Evolutionary conservation across 1,140 invertebrate species (phyloP), one percentile per base, ranked within the genome.

Genomic region (Lasioglossum albipes): DNA sequence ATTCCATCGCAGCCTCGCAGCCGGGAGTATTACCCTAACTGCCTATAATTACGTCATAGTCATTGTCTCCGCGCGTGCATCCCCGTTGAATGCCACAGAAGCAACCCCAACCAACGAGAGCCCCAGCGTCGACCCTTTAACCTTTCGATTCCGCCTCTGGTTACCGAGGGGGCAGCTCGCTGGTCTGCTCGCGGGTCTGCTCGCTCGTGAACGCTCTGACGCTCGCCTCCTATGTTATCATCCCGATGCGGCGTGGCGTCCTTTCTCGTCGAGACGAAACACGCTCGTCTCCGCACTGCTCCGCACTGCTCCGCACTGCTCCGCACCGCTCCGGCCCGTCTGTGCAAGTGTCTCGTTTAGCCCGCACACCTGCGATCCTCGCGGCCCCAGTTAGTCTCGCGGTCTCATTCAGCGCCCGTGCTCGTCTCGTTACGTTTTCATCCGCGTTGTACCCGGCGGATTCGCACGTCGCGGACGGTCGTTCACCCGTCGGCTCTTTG

Each of bases 11-110:
- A 87, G 70, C 85, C 83, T 86, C 84, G 83, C 82, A 82, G 82
- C 64, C 86, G 80, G 87, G 87, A 86, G 90, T 91, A 91, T 91
- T 91, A 91, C 90, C 87, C 90, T 91, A 91, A 91, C 90, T 87
- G 87, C 83, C 86, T 88, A 85, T 91, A 91, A 91, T 91, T 91
- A 91, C 87, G 88, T 91, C 89, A 91, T 90, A 88, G 89, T 90
- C 89, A 91, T 91, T 91, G 90, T 91, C 90, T 87, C 69, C 76
- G 79, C 70, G 70, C 81, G 85, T 84, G 81, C 85, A 88, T 85
- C 67, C 61, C 82, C 89, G 71, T 41, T 84, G 84, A 86, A 89
- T 88, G 83, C 82, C 77, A 70, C 61, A 72, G 81, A 71, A 62
- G 45, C 84, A 84, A 84, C 81, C 79, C 83, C 84, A 84, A 84